These are phyloP conservation scores for Andinoacara biseriatus DNA, from an alignment of 2,113 vertebrate species.

Conservation along the genomic window DNA sequence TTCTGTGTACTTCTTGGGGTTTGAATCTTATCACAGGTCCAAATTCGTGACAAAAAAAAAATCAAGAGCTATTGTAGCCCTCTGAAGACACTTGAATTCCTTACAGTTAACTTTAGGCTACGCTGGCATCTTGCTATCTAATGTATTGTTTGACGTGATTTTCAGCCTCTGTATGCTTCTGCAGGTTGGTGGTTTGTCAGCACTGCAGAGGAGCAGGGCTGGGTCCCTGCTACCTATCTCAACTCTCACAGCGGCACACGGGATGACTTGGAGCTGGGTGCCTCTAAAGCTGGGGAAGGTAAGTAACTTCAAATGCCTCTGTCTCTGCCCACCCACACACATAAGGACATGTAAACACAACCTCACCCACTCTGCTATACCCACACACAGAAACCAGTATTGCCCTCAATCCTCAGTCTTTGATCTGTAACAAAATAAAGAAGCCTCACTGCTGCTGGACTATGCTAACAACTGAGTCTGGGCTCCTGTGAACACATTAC, in stretches of 20 bases:
- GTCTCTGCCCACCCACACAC: conserved; percentile 20
- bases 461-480: conserved; percentile 32
- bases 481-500: conserved; percentile 45
- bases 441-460: conserved; percentile 29
- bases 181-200: conserved; percentile 99
- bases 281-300: conserved; percentile 93
- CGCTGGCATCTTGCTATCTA: not conserved
- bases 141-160: not conserved
- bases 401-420: conserved; percentile 20
- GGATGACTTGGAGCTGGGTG: conserved; percentile 91
- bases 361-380: conserved; percentile 32
- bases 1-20: not conserved
- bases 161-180: conserved; percentile 26
- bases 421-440: conserved; percentile 55
- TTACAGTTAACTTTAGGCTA: not conserved
- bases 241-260: conserved; percentile 93
- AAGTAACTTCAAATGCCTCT: conserved; percentile 54
- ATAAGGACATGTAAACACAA: conserved; percentile 1
- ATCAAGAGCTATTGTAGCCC: not conserved
- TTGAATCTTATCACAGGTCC: not conserved
- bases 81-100: not conserved
- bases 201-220: conserved; percentile 95
- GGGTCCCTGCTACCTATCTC: conserved; percentile 96
- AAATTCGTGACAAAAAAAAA: not conserved
- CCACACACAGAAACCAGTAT: conserved; percentile 31